These are phyloP conservation scores for Eurois occulta DNA, from an alignment of 2,888 invertebrate genomes.

Conservation along the genomic window DNA sequence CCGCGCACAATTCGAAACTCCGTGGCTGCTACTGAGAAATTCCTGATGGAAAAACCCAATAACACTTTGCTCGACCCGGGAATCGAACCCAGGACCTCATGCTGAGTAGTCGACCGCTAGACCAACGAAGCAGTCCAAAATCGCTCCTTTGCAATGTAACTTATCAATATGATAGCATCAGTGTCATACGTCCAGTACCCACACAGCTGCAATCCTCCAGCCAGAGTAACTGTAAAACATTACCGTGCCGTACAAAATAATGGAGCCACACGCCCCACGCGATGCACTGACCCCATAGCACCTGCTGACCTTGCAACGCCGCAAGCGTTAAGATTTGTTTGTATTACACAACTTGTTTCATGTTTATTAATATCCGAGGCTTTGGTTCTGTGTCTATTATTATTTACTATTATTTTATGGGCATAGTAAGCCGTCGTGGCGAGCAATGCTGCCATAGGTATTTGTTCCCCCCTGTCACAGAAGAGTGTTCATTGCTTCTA, in stretches of 20 bases:
- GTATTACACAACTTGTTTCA: constrained; percentile 56
- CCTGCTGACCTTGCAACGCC: constrained; percentile 86
- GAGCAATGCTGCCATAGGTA: not conserved
- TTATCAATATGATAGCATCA: not conserved
- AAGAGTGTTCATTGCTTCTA: too few species aligned
- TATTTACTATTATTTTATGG: constrained; percentile 35
- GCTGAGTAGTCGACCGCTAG: too few species aligned
- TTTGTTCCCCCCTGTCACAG: not conserved
- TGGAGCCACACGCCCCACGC: constrained; percentile 74
- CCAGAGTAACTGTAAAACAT: constrained; percentile 22
- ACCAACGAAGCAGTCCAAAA: too few species aligned
- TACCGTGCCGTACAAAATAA: constrained; percentile 63
- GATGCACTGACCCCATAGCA: constrained; percentile 83
- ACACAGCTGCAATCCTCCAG: not conserved
- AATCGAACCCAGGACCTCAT: too few species aligned
- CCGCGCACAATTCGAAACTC: too few species aligned
- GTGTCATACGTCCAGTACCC: not conserved
- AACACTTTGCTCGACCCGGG: too few species aligned
- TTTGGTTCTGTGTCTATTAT: constrained; percentile 26
- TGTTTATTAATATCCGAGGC: constrained; percentile 39
- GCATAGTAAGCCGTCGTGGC: not conserved
- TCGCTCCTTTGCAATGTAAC: not conserved
- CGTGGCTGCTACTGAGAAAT: too few species aligned
- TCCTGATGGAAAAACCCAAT: too few species aligned
- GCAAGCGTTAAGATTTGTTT: constrained; percentile 63